phyloP scores from a whole-genome alignment of 2,888 invertebrate species.

The Netelia melanura region DNA sequence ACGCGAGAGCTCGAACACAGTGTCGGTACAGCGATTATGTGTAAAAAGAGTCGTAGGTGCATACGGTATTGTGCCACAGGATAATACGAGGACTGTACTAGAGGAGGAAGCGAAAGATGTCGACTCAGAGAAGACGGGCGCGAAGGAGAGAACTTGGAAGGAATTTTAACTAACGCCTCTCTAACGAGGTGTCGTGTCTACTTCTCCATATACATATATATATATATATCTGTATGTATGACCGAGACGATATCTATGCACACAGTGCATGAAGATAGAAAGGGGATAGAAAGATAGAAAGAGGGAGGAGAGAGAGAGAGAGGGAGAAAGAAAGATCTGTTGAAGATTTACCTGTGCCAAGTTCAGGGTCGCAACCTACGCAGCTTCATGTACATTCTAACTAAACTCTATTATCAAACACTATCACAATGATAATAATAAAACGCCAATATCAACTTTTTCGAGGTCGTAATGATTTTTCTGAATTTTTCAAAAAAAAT shows the following conservation, averaged over 20 bases:
- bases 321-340: constrained; percentile 29
- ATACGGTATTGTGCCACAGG: constrained; percentile 16
- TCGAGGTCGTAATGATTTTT: background rate
- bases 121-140: constrained; percentile 58
- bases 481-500: no score
- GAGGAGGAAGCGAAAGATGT: constrained; percentile 48
- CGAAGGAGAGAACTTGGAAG: constrained; percentile 46
- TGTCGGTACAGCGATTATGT: constrained; percentile 17
- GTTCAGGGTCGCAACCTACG: constrained; percentile 70
- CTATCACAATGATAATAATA: background rate
- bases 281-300: constrained; percentile 32
- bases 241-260: constrained; percentile 1
- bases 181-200: constrained; percentile 67
- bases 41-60: constrained; percentile 22
- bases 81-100: constrained; percentile 4
- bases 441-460: background rate
- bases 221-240: constrained; percentile 19
- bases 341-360: constrained; percentile 68
- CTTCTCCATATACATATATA: constrained; percentile 18
- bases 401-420: constrained; percentile 11
- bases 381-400: constrained; percentile 36
- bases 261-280: constrained; percentile 53
- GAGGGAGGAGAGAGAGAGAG: constrained; percentile 12
- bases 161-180: constrained; percentile 69
- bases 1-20: constrained; percentile 16